Percentiles rank a stretch among this genome's conserved stretches.
Evolutionary conservation across 2,888 invertebrate species (phyloP).

Genomic region (Agrotis exclamationis): DNA sequence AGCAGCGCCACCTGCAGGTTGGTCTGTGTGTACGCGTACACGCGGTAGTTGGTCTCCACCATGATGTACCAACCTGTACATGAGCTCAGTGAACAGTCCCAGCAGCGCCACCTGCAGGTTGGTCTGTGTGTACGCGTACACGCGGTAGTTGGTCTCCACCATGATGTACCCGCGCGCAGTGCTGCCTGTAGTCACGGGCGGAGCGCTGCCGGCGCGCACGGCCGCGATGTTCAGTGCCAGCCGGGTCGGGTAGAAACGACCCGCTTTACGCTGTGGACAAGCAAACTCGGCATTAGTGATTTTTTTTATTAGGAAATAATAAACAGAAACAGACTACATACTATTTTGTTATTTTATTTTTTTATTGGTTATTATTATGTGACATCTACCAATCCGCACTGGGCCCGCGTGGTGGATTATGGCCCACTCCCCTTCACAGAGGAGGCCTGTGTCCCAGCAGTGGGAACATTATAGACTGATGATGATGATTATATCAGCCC

Average conservation of each 20-base stretch:
- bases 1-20: constrained; percentile 98
- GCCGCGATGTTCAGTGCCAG: constrained; percentile 96
- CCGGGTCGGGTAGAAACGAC: constrained; percentile 98
- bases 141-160: constrained; percentile 98
- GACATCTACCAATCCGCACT: too few relatives aligned
- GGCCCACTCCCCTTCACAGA: too few relatives aligned
- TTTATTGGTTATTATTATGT: too few relatives aligned
- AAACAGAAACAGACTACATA: too few relatives aligned
- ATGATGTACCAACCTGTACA: constrained; percentile 94
- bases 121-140: constrained; percentile 99
- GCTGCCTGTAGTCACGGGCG: constrained; percentile 72
- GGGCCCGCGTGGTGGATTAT: too few relatives aligned
- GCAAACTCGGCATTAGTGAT: too few relatives aligned
- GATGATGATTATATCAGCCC: too few relatives aligned
- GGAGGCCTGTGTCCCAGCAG: too few relatives aligned
- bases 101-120: constrained; percentile 98
- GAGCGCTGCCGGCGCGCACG: constrained; percentile 84
- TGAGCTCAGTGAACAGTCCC: constrained; percentile 97
- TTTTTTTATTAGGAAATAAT: too few relatives aligned
- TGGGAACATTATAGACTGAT: too few relatives aligned
- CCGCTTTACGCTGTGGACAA: constrained; percentile 94
- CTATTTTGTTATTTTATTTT: too few relatives aligned
- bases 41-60: constrained; percentile 98
- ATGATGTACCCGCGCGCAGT: constrained; percentile 94
- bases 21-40: constrained; percentile 99